Evolutionary conservation across 2,888 invertebrate species (phyloP).

Genomic region (Onthophagus sagittarius): DNA sequence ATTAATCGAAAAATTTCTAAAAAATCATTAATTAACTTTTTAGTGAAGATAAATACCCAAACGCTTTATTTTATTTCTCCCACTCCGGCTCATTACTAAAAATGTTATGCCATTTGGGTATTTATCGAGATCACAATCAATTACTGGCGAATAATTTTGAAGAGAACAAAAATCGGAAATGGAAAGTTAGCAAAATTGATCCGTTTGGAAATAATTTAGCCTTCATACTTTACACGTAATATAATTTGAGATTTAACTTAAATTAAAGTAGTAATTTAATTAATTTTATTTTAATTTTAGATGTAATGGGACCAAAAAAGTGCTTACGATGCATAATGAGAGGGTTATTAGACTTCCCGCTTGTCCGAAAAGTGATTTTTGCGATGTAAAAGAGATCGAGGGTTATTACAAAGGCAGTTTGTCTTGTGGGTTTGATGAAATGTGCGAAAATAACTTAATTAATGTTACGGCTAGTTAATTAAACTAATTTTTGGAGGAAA

Average conservation of each 20-base stretch:
- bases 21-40: slow-evolving; percentile 21
- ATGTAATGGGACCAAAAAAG: slow-evolving; percentile 45
- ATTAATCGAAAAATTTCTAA: not conserved
- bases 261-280: not conserved
- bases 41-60: slow-evolving; percentile 38
- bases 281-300: slow-evolving; percentile 10
- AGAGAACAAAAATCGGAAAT: slow-evolving; percentile 48
- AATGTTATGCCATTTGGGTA: slow-evolving; percentile 65
- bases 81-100: slow-evolving; percentile 82
- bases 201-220: slow-evolving; percentile 77
- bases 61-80: slow-evolving; percentile 65
- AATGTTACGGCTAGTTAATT: no score
- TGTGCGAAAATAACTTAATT: slow-evolving; percentile 52
- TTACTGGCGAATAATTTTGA: slow-evolving; percentile 56
- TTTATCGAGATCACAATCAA: slow-evolving; percentile 63
- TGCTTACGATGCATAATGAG: slow-evolving; percentile 74
- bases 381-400: slow-evolving; percentile 58
- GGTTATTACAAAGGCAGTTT: slow-evolving; percentile 58
- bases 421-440: slow-evolving; percentile 63
- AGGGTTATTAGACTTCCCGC: slow-evolving; percentile 62
- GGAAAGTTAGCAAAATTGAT: slow-evolving; percentile 64
- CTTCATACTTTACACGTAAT: slow-evolving; percentile 57
- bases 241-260: not conserved
- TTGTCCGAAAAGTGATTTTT: slow-evolving; percentile 57
- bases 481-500: no score